phyloP scores from a whole-genome alignment of 2,113 vertebrate genomes.

The Spheniscus mendiculus region DNA sequence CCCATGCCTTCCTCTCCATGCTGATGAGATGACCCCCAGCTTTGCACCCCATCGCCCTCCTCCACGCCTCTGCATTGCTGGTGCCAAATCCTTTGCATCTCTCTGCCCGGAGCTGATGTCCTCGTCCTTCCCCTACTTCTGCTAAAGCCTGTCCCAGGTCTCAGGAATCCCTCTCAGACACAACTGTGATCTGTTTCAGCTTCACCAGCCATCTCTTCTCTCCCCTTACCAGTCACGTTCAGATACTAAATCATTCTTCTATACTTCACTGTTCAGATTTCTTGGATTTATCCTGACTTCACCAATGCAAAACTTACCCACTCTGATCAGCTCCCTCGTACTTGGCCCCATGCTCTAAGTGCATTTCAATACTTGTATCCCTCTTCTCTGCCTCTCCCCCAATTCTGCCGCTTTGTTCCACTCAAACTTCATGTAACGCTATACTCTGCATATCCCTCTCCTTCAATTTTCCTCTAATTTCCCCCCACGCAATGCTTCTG shows the following conservation, averaged over 20 bases:
- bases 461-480: not conserved
- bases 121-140: not conserved
- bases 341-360: not conserved
- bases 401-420: not conserved
- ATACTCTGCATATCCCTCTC: not conserved
- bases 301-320: not conserved
- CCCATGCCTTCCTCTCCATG: not conserved
- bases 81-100: not conserved
- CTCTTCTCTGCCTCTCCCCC: not conserved
- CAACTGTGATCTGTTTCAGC: not conserved
- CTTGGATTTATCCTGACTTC: not conserved
- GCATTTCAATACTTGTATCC: not conserved
- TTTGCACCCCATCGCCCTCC: not conserved
- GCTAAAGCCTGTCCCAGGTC: not conserved
- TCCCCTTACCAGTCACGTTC: too few species aligned
- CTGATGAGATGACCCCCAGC: not conserved
- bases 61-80: not conserved
- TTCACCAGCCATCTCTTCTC: not conserved
- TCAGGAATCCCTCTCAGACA: not conserved
- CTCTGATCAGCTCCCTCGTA: not conserved
- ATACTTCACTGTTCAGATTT: too few species aligned
- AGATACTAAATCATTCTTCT: not conserved
- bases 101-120: not conserved
- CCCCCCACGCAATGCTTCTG: not conserved
- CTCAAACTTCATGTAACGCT: accelerated